These are phyloP conservation scores for Trisateles emortualis DNA, from an alignment of 2,888 invertebrate genomes.

Conservation along the genomic window DNA sequence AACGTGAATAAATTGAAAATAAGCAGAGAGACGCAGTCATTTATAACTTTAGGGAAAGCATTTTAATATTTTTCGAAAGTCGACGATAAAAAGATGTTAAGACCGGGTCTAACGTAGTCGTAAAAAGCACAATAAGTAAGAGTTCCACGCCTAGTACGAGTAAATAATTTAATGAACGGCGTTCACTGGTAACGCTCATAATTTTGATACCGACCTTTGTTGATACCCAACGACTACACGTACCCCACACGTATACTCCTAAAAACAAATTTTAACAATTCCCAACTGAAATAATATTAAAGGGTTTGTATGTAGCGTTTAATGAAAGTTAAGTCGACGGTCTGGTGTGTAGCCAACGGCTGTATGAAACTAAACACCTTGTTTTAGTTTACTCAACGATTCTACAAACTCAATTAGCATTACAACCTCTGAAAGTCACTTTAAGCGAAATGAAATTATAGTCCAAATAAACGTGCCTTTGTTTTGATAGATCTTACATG, in stretches of 20 bases:
- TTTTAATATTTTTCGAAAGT: conserved; percentile 49
- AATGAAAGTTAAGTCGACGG: conserved; percentile 60
- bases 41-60: conserved; percentile 52
- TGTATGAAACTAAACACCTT: conserved; percentile 70
- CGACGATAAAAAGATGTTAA: conserved; percentile 37
- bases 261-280: conserved; percentile 43
- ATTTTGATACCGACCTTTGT: conserved; percentile 20
- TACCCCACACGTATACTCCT: conserved; percentile 20
- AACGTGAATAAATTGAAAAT: conserved; percentile 66
- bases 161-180: conserved; percentile 33
- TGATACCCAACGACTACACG: too few relatives aligned
- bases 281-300: conserved; percentile 53
- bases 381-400: conserved; percentile 72
- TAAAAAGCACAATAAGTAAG: conserved; percentile 26
- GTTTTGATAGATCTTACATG: conserved; percentile 42
- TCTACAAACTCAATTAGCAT: conserved; percentile 75
- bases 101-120: conserved; percentile 26
- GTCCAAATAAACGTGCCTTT: conserved; percentile 38
- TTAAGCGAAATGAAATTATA: conserved; percentile 59
- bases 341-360: conserved; percentile 65
- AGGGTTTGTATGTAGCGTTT: conserved; percentile 62
- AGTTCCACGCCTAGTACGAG: conserved; percentile 16
- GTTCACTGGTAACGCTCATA: conserved; percentile 19
- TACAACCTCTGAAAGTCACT: conserved; percentile 68
- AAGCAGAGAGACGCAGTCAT: conserved; percentile 56